Conservation (phyloP, 1,140 invertebrate genomes). For the Parapsyche elsis region DNA sequence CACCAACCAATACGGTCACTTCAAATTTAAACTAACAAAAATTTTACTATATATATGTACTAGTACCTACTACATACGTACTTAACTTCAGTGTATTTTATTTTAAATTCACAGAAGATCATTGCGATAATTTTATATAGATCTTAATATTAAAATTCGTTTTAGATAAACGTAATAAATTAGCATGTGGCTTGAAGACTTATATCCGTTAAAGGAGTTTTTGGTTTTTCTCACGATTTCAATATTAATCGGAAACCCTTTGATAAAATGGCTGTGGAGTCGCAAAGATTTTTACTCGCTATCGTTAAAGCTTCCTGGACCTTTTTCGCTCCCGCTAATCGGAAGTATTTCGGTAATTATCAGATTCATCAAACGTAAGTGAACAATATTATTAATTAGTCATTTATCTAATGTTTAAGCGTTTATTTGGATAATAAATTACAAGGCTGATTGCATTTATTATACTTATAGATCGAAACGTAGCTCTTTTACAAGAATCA, state of each 20-base stretch:
- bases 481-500: not conserved
- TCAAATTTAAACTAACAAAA: too few relatives aligned
- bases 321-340: slow-evolving; percentile 1
- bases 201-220: not conserved
- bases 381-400: not conserved
- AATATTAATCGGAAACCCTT: not conserved
- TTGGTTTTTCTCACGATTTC: not conserved
- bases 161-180: too few relatives aligned
- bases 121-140: too few relatives aligned
- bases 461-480: not conserved
- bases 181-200: not conserved
- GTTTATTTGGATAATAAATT: too few relatives aligned
- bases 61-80: too few relatives aligned
- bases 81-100: too few relatives aligned
- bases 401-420: too few relatives aligned
- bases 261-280: slow-evolving; percentile 32
- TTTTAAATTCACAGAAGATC: too few relatives aligned
- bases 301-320: slow-evolving; percentile 29
- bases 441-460: not conserved
- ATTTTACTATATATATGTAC: too few relatives aligned
- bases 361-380: not conserved
- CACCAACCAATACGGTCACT: too few relatives aligned
- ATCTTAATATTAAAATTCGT: too few relatives aligned
- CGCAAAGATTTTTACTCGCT: not conserved
- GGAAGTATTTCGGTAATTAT: not conserved